These are phyloP conservation scores for Morone saxatilis DNA, from an alignment of 2,113 vertebrate species.

Conservation along the genomic window DNA sequence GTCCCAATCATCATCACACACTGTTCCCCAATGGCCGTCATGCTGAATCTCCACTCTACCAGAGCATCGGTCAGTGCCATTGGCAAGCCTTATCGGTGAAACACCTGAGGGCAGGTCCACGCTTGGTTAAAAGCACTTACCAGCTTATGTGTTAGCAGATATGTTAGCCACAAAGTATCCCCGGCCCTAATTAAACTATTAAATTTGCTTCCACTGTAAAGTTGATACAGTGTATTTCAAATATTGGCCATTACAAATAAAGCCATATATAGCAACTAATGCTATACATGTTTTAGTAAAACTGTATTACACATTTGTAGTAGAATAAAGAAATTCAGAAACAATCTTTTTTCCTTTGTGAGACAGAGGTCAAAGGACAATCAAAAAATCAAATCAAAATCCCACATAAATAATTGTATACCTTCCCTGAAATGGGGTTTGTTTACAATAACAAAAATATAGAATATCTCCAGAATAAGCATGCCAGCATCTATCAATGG, in stretches of 20 bases:
- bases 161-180: background rate
- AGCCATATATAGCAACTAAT: background rate
- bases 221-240: background rate
- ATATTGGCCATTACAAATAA: background rate
- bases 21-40: conserved; percentile 72
- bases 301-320: background rate
- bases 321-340: background rate
- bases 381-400: background rate
- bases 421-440: background rate
- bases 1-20: conserved; percentile 78
- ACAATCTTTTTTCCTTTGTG: background rate
- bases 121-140: background rate
- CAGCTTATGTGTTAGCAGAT: background rate
- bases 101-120: conserved; percentile 28
- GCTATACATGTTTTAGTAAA: background rate
- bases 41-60: conserved; percentile 77
- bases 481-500: background rate
- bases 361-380: no score
- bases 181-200: background rate
- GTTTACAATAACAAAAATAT: no score
- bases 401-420: background rate
- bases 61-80: conserved; percentile 71
- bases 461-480: no score
- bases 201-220: background rate
- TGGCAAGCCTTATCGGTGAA: conserved; percentile 51